phyloP scores from a whole-genome alignment of 1,140 invertebrate species.

The Zaprionus gabonicus region DNA sequence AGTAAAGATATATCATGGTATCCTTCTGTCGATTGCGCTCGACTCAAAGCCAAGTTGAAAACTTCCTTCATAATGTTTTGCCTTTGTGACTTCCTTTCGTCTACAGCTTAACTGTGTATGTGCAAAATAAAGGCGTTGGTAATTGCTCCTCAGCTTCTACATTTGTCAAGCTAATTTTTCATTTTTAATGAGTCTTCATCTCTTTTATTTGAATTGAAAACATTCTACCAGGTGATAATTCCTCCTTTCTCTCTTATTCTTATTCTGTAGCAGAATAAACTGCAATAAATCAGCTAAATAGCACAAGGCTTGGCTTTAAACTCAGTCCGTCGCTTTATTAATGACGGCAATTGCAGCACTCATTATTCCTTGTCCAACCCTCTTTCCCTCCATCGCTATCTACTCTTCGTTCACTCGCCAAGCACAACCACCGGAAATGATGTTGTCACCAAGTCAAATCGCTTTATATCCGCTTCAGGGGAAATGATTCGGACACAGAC shows the following conservation, averaged over 20 bases:
- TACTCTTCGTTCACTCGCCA: too few species aligned
- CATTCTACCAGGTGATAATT: conserved; percentile 13
- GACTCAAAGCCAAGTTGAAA: too few species aligned
- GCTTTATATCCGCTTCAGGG: conserved; percentile 46
- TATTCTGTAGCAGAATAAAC: conserved; percentile 10
- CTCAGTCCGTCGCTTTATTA: conserved; percentile 39
- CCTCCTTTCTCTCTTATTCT: conserved; percentile 3
- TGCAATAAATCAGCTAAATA: conserved; percentile 37
- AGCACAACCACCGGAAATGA: conserved; percentile 39
- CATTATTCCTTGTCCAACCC: conserved; percentile 31
- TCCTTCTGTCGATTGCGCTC: too few species aligned
- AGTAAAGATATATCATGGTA: too few species aligned
- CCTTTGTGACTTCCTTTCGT: too few species aligned
- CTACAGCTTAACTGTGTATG: too few species aligned
- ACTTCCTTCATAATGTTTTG: too few species aligned
- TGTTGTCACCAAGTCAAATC: conserved; percentile 53
- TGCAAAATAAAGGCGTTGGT: too few species aligned
- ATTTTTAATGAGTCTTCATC: conserved; percentile 35
- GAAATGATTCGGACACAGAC: conserved; percentile 35
- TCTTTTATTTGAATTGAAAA: background rate
- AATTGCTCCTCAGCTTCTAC: background rate
- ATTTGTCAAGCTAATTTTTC: conserved; percentile 38
- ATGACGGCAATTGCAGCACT: conserved; percentile 38
- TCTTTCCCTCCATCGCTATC: background rate
- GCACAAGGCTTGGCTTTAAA: conserved; percentile 22